phyloP scores from a whole-genome alignment of 2,797 vertebrate genomes.

The Streptopelia turtur region DNA sequence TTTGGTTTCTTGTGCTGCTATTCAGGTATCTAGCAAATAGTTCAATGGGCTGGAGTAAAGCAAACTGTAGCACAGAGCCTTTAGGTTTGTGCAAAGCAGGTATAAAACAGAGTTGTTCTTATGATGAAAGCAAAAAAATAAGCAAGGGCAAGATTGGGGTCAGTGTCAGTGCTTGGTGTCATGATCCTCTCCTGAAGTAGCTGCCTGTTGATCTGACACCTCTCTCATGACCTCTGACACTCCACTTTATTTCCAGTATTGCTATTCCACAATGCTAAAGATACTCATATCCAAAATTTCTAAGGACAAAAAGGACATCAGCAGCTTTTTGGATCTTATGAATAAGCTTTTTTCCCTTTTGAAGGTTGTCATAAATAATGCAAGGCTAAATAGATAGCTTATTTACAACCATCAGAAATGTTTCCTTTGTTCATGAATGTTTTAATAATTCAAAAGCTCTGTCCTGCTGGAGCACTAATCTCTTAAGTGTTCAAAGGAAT shows the following conservation, averaged over 20 bases:
- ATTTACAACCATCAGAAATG: not conserved
- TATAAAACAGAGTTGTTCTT: not conserved
- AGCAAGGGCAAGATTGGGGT: not conserved
- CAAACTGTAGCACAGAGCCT: not conserved
- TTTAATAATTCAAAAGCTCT: slow-evolving; percentile 51
- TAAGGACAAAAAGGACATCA: not conserved
- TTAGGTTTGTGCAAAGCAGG: not conserved
- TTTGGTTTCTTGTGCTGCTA: not conserved
- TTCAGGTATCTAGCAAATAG: not conserved
- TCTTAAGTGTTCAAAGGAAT: slow-evolving; percentile 10
- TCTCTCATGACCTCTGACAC: not conserved
- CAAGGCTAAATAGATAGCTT: slow-evolving; percentile 6
- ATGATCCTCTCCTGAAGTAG: not conserved
- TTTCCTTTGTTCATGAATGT: not conserved
- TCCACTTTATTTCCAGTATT: not conserved
- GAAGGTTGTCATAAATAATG: slow-evolving; percentile 31
- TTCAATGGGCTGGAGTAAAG: not conserved
- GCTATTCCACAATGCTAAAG: not conserved
- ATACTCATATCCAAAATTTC: not conserved
- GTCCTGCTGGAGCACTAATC: not conserved
- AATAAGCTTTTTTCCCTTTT: not conserved
- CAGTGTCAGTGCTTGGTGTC: not conserved
- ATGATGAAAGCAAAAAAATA: not conserved
- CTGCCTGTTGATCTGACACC: not conserved
- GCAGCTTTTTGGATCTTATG: not conserved